Evolutionary conservation across 1,140 invertebrate species (phyloP).

Genomic region (Macrobrachium nipponense): DNA sequence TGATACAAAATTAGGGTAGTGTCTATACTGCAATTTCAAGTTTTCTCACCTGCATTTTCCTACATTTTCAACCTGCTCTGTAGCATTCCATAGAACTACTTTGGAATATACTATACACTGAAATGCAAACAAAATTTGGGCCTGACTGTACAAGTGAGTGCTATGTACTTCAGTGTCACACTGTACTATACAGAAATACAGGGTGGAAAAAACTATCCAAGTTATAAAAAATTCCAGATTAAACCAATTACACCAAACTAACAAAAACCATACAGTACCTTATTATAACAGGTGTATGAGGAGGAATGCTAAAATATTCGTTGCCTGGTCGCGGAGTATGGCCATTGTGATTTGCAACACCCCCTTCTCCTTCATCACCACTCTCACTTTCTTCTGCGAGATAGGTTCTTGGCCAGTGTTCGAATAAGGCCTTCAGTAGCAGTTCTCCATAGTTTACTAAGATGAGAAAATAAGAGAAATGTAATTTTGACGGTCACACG

Average conservation of each 20-base stretch:
- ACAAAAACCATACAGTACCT: slow-evolving; percentile 73
- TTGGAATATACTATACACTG: no score
- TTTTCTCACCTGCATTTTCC: no score
- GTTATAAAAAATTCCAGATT: no score
- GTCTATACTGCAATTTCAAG: no score
- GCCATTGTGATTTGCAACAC: slow-evolving; percentile 65
- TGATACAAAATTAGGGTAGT: no score
- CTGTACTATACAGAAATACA: no score
- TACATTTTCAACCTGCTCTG: no score
- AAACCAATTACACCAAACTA: not conserved
- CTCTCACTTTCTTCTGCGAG: slow-evolving; percentile 71
- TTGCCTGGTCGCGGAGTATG: slow-evolving; percentile 74
- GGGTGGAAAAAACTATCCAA: no score
- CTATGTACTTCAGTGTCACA: no score
- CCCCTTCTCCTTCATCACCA: slow-evolving; percentile 67
- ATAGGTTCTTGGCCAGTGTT: slow-evolving; percentile 89
- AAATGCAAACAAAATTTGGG: no score
- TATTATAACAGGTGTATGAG: slow-evolving; percentile 97
- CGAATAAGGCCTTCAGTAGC: slow-evolving; percentile 92
- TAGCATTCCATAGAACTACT: no score
- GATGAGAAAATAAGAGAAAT: slow-evolving; percentile 42
- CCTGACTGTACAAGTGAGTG: no score
- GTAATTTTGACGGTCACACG: not conserved
- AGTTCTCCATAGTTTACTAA: slow-evolving; percentile 96
- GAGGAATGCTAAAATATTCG: slow-evolving; percentile 91